phyloP scores from a whole-genome alignment of 2,113 vertebrate species.

The Zosterops lateralis region DNA sequence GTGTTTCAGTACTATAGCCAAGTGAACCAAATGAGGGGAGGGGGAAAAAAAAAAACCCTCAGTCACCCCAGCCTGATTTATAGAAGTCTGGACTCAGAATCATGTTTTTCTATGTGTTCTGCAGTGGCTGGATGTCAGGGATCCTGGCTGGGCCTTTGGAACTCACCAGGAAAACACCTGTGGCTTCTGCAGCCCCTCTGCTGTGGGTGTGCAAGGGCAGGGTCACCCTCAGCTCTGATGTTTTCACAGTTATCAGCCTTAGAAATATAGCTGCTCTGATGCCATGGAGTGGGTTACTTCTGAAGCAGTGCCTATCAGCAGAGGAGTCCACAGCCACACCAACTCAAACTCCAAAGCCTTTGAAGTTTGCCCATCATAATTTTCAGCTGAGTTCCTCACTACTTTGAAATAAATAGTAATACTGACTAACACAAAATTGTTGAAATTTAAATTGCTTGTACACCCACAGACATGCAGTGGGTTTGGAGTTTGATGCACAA shows the following conservation, averaged over 20 bases:
- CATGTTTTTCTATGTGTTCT: background rate
- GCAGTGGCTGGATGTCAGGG: background rate
- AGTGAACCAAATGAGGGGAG: background rate
- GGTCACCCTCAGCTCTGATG: background rate
- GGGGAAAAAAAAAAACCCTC: background rate
- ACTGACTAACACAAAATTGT: slow-evolving; percentile 36
- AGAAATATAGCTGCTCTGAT: background rate
- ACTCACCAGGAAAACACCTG: background rate
- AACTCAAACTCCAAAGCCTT: background rate
- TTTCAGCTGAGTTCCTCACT: background rate
- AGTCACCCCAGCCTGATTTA: background rate
- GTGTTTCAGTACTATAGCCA: background rate
- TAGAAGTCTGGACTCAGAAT: background rate
- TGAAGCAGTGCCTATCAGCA: background rate
- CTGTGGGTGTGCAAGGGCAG: background rate
- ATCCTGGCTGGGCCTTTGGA: background rate
- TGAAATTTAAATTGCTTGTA: slow-evolving; percentile 54
- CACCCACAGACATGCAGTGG: slow-evolving; percentile 52
- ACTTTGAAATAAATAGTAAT: slow-evolving; percentile 15
- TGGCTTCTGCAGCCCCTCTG: background rate
- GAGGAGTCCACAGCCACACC: background rate
- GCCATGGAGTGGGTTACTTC: background rate
- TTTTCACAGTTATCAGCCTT: background rate
- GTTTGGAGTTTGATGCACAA: slow-evolving; percentile 45
- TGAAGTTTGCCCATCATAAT: background rate